These are phyloP conservation scores for Cheilosia scutellata DNA, from an alignment of 2,888 invertebrate genomes.

Conservation along the genomic window DNA sequence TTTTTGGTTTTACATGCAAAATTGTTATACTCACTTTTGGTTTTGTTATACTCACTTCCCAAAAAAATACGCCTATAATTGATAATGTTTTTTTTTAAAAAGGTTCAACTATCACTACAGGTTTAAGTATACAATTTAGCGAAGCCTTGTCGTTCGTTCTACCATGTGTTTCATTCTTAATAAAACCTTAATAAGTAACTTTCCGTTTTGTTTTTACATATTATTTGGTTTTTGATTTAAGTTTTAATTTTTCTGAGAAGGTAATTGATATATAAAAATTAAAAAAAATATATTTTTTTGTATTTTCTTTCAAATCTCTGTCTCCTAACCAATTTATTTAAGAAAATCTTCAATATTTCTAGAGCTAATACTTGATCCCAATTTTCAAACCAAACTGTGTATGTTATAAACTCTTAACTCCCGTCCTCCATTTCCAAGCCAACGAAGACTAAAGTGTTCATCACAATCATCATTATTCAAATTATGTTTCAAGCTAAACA, in stretches of 20 bases:
- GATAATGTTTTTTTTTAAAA: too few species aligned
- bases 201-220: not conserved
- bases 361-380: constrained; percentile 39
- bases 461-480: constrained; percentile 43
- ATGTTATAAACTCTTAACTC: constrained; percentile 26
- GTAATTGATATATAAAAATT: constrained; percentile 7
- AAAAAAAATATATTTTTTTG: constrained; percentile 8
- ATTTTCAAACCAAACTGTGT: constrained; percentile 26
- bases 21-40: too few species aligned
- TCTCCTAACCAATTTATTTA: constrained; percentile 41
- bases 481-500: constrained; percentile 4
- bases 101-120: too few species aligned
- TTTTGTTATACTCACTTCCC: too few species aligned
- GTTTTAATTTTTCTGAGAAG: constrained; percentile 1
- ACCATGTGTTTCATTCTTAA: not conserved
- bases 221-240: constrained; percentile 6
- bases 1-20: too few species aligned
- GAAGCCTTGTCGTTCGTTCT: constrained; percentile 23
- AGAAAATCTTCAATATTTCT: constrained; percentile 46
- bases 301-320: constrained; percentile 44
- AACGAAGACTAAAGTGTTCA: constrained; percentile 41
- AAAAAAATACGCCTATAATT: too few species aligned
- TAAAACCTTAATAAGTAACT: not conserved
- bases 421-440: constrained; percentile 57
- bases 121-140: too few species aligned